Conservation (phyloP, 1,140 invertebrate species). For the Dreissena polymorpha region DNA sequence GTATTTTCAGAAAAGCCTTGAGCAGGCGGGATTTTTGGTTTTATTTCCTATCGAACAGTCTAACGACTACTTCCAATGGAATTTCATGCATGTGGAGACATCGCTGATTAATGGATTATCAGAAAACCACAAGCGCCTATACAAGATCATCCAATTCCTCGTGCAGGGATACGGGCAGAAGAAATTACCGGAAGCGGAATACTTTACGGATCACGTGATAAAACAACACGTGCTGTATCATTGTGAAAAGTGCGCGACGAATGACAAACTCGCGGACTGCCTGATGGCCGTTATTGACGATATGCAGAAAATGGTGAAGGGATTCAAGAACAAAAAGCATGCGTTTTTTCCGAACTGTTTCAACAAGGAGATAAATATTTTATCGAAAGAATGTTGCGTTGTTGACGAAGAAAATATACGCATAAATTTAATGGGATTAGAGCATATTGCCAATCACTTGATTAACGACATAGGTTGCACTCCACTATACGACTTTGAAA, state of each 20-base stretch:
- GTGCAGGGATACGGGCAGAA: slow-evolving; percentile 24
- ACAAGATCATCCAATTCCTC: slow-evolving; percentile 33
- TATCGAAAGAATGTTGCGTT: not conserved
- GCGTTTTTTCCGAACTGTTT: slow-evolving; percentile 37
- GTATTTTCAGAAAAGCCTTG: not conserved
- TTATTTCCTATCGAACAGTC: slow-evolving; percentile 3
- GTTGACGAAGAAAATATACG: not conserved
- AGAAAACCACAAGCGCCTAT: slow-evolving; percentile 5
- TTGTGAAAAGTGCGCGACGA: slow-evolving; percentile 1
- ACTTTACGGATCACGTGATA: slow-evolving; percentile 30
- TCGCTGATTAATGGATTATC: not conserved
- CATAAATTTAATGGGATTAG: slow-evolving; percentile 24
- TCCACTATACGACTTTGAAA: slow-evolving; percentile 35
- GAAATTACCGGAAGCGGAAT: slow-evolving; percentile 25
- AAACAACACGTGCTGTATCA: slow-evolving; percentile 28
- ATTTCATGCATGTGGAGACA: slow-evolving; percentile 30
- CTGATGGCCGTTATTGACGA: slow-evolving; percentile 41
- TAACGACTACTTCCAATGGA: slow-evolving; percentile 28
- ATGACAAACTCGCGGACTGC: slow-evolving; percentile 41
- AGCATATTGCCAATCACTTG: slow-evolving; percentile 38
- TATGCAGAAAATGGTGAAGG: slow-evolving; percentile 25
- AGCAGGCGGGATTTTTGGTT: not conserved
- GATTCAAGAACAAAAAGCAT: not conserved
- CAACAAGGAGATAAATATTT: slow-evolving; percentile 19
- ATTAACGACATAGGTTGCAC: slow-evolving; percentile 36